Base-by-base conservation (phyloP, 2,888 invertebrate species). In the Cyrtodaria siliqua region DNA sequence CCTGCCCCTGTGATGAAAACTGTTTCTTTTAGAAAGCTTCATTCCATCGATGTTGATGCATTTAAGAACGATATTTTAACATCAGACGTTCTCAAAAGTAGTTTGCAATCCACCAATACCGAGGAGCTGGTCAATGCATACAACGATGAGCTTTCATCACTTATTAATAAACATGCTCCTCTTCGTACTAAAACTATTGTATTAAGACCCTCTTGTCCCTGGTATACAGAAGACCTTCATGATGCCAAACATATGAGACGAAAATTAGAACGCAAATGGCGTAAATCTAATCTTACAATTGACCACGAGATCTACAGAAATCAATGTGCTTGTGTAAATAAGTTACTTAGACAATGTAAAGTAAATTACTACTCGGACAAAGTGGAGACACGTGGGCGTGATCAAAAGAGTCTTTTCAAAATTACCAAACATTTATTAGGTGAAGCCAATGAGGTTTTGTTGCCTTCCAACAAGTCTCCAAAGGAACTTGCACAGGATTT, bases 261-360 rank as follows among this genome's bases (percentile, higher is more conserved):
- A 2, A 79, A 79, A 40, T 44, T 71, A 20, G 79, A 75, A 64
- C 71, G 71, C 14, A 74, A 67, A 52, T 79, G 70, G 76, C 64
- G 49, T 2, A 44, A 60, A 44, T n/a, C 69, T 16, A 64, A 71
- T 67, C 62, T 71, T 18, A 18, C 50, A 18, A 57, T 77, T 33
- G 70, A 70, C 60, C 70, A 79, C 50, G 47, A 79, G 40, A 66
- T 79, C 9, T 79, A 67, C 33, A 56, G 69, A 59, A 55, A 49
- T 12, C 69, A 79, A 16, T 79, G 69, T 67, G 55, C 69, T n/a
- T 12, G 38, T 8, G 62, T 70, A 2, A 74, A 74, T 64, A 71
- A 64, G 44, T 8, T 64, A 24, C 20, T 79, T 23, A 60, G 23
- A 49, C 44, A 64, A 50, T 52, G 63, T 38, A 55, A 55, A 20